A percentile compares a stretch with the other conserved stretches of the same genome.
phyloP scores from a whole-genome alignment of 64 coral and sea anemone species.

The Montipora cactus region DNA sequence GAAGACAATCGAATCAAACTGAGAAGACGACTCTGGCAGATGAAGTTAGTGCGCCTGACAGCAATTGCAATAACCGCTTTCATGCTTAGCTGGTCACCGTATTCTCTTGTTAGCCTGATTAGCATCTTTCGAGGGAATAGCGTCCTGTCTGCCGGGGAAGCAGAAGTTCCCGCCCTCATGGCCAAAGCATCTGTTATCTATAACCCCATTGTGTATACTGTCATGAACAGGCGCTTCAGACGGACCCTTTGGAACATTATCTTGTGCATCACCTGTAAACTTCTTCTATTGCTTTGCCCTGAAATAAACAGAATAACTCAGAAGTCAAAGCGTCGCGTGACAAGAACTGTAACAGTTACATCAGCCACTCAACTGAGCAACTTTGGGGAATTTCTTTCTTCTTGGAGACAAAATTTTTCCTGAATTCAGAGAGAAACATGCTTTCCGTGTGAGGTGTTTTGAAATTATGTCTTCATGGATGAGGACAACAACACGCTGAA shows the following conservation, averaged over 20 bases:
- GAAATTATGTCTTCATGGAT: too few relatives aligned
- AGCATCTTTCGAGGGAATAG: conserved; percentile 29
- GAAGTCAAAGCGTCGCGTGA: neutral
- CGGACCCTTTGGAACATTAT: neutral
- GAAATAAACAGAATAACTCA: neutral
- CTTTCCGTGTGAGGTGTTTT: too few relatives aligned
- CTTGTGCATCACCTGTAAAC: neutral
- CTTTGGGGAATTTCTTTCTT: neutral
- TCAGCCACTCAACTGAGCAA: neutral
- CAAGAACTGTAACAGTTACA: neutral
- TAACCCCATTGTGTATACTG: conserved; percentile 72
- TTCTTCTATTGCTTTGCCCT: neutral
- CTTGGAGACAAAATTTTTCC: neutral
- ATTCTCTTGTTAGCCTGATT: conserved; percentile 39
- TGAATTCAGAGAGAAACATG: too few relatives aligned
- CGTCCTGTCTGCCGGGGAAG: conserved; percentile 43
- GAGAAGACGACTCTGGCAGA: conserved; percentile 3
- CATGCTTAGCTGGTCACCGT: conserved; percentile 68
- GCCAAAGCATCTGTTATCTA: conserved; percentile 73
- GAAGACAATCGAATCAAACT: conserved; percentile 6
- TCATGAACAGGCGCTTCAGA: conserved; percentile 36
- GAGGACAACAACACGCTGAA: too few relatives aligned
- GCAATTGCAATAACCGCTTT: conserved; percentile 33
- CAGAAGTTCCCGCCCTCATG: conserved; percentile 68
- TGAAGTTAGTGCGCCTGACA: conserved; percentile 46